Evolutionary conservation across 1,140 invertebrate genomes (phyloP), one percentile per base, ranked within the genome.

Genomic region (Eubasilissa regina): DNA sequence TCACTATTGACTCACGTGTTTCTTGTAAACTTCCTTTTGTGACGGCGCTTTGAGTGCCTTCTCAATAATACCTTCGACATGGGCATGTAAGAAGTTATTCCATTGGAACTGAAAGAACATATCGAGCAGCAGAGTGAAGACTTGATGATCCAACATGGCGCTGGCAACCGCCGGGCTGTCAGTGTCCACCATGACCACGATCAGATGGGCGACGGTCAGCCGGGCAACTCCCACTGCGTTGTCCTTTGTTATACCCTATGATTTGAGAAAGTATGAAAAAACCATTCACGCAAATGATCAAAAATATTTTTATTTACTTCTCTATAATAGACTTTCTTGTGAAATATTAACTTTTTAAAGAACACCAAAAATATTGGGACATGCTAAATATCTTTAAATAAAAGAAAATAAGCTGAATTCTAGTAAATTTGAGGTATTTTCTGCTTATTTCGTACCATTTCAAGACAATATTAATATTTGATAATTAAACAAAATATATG

Each of bases 21-120:
- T 78, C 4, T 81, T 84, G 81, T 88, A 88, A 13, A 84, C 77
- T 43, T 82, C 81, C 48, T 84, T 83, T 83, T 85, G 84, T 4
- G 76, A 60, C 6, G 66, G 25, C 81, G 86, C 86, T 66, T 74
- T 73, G 51, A 96, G 89, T 81, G 94, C 93, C 87, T 92, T 90
- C 70, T 90, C 88, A 75, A 97, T 89, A 84, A 93, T 93, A 85
- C 93, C 91, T 87, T 94, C 93, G 64, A 96, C 94, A 90, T 96
- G 94, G 76, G 94, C 94, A 88, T 97, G 96, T 82, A 97, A 89
- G 88, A 97, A 97, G 90, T 96, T 97, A 89, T 97, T 97, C 92
- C 94, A 94, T 44, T 91, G 90, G 90, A 94, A 96, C 85, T 92
- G 90, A 87, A 97, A 95, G 91, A 95, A 95, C 87, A 97, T 89